Evolutionary conservation across 2,113 vertebrate genomes (phyloP).

Genomic region (Podocnemis expansa): DNA sequence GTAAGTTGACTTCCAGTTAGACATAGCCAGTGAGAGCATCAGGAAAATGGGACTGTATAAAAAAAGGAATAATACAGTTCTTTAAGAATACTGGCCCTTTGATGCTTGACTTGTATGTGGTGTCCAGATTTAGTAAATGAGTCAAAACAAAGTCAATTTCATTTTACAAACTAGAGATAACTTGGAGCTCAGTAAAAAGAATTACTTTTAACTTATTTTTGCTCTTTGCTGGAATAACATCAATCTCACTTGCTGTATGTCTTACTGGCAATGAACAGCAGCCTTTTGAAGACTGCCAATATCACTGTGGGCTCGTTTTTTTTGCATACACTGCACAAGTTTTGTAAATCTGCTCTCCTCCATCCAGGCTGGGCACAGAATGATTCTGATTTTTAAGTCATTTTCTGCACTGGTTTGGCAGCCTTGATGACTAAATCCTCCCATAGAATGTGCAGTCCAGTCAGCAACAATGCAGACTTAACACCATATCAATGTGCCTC

Average conservation of each 20-base stretch:
- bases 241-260: background rate
- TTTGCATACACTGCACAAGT: too few species aligned
- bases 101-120: too few species aligned
- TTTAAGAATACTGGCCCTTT: too few species aligned
- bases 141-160: background rate
- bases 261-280: background rate
- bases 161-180: background rate
- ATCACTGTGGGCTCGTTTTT: background rate
- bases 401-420: background rate
- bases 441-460: background rate
- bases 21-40: too few species aligned
- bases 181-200: background rate
- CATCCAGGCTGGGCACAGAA: too few species aligned
- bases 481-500: background rate
- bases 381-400: too few species aligned
- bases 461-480: background rate
- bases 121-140: background rate
- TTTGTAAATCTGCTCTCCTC: too few species aligned
- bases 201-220: background rate
- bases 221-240: background rate
- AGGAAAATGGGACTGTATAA: too few species aligned
- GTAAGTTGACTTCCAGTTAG: too few species aligned
- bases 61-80: too few species aligned
- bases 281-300: background rate
- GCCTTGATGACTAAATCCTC: background rate